Evolutionary conservation across 2,113 vertebrate genomes (phyloP).

Genomic region (Tyrannus savana): DNA sequence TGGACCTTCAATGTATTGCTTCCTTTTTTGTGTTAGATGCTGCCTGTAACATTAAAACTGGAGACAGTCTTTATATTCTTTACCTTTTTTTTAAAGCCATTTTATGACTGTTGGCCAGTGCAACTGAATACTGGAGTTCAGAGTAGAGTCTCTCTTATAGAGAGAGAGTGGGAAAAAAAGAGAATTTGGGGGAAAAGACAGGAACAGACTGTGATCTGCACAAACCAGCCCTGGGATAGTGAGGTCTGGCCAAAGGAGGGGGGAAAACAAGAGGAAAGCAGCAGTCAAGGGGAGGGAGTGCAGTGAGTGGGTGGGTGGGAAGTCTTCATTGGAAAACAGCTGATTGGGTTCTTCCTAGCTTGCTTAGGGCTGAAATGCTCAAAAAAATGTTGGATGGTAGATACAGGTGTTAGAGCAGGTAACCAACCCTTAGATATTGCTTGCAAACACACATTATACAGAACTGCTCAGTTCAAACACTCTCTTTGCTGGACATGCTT

Average conservation of each 20-base stretch:
- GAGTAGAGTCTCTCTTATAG: neutral
- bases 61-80: neutral
- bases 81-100: neutral
- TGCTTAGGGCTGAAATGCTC: neutral
- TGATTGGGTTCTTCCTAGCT: neutral
- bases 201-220: neutral
- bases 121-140: neutral
- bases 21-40: neutral
- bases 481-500: neutral
- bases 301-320: neutral
- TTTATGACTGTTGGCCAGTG: neutral
- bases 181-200: neutral
- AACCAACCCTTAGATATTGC: neutral
- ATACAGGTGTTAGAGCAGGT: neutral
- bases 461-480: neutral
- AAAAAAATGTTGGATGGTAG: neutral
- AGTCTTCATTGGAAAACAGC: neutral
- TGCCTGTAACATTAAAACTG: slow-evolving; percentile 40
- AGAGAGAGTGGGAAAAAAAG: neutral
- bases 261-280: neutral
- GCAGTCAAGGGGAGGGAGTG: neutral
- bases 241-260: neutral
- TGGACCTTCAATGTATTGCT: neutral
- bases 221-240: neutral
- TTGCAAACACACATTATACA: neutral